phyloP scores from a whole-genome alignment of 2,113 vertebrate genomes.

The Sander lucioperca region DNA sequence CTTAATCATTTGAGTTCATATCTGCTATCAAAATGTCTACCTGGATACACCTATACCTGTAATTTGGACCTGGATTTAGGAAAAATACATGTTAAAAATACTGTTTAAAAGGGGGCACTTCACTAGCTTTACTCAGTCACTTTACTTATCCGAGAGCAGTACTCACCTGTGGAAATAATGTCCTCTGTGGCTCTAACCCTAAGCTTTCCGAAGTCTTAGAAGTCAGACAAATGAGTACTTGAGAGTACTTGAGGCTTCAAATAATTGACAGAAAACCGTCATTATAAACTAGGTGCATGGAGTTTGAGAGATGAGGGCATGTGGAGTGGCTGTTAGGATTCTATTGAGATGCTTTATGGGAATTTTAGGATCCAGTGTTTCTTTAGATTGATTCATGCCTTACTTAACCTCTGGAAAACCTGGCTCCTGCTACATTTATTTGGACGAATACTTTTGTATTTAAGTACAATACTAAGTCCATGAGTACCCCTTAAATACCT shows the following conservation, averaged over 20 bases:
- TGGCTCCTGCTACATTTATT: background rate
- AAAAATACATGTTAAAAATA: background rate
- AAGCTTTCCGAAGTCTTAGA: background rate
- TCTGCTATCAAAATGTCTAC: slow-evolving; percentile 28
- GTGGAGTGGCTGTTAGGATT: background rate
- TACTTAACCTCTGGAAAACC: background rate
- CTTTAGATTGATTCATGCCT: background rate
- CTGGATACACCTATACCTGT: background rate
- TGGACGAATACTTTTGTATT: background rate
- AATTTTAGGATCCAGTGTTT: background rate
- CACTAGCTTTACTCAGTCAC: background rate
- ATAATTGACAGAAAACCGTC: background rate
- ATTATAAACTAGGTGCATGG: too few species aligned
- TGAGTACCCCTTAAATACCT: background rate
- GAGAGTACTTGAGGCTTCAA: background rate
- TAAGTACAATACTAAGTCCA: background rate
- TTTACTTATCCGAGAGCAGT: background rate
- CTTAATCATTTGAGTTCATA: slow-evolving; percentile 31
- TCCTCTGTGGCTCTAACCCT: background rate
- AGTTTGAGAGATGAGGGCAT: background rate
- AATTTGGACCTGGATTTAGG: background rate
- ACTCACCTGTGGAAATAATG: background rate
- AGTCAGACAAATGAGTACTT: background rate
- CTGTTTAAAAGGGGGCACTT: slow-evolving; percentile 5
- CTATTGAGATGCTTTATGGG: background rate